Evolutionary conservation across 2,113 vertebrate species (phyloP).

Genomic region (Setophaga kirtlandii): DNA sequence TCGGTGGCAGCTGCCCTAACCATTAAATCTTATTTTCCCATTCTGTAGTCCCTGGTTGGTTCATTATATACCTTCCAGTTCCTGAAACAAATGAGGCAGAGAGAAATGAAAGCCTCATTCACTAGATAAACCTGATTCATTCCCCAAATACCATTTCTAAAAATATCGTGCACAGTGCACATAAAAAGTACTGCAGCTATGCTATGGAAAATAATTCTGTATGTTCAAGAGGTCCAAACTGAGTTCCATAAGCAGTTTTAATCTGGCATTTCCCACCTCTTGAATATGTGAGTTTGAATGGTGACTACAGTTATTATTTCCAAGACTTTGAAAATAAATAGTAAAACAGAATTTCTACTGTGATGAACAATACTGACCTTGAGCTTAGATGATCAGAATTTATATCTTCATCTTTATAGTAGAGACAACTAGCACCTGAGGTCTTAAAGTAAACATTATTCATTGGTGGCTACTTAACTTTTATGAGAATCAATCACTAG

Average conservation of each 20-base stretch:
- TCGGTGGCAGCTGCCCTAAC: conserved; percentile 44
- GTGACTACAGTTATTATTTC: background rate
- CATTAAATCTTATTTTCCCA: conserved; percentile 58
- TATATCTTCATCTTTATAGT: background rate
- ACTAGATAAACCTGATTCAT: conserved; percentile 45
- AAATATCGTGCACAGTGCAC: background rate
- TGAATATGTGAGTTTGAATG: background rate
- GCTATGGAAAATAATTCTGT: conserved; percentile 3
- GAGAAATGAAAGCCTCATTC: conserved; percentile 60
- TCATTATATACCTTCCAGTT: conserved; percentile 62
- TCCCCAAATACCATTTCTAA: conserved; percentile 43
- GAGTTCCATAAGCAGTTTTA: background rate
- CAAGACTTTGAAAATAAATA: background rate
- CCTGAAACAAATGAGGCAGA: conserved; percentile 61
- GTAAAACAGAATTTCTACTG: background rate
- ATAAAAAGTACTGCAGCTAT: conserved; percentile 5
- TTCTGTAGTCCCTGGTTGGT: conserved; percentile 54
- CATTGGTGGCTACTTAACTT: background rate
- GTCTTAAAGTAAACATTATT: conserved; percentile 11
- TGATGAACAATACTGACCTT: background rate
- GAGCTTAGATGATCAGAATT: background rate
- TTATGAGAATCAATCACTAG: background rate
- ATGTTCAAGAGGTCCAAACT: background rate
- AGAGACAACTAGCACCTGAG: background rate
- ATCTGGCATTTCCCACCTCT: background rate